These are phyloP conservation scores for Gastrophryne carolinensis DNA, from an alignment of 2,797 vertebrate species.

Conservation along the genomic window DNA sequence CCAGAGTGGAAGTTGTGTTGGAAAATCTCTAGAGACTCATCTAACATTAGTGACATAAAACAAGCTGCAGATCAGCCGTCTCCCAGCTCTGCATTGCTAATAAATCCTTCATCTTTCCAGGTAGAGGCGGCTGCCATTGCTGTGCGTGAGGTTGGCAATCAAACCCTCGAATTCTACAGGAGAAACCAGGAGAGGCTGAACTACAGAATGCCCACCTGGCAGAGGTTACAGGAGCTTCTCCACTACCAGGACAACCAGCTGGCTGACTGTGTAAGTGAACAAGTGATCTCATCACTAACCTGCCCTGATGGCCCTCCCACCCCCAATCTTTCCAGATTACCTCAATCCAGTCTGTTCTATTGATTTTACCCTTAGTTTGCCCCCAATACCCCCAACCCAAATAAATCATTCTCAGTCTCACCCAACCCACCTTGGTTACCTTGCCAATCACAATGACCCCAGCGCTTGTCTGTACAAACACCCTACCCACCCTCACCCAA, in stretches of 20 bases:
- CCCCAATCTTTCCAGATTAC: background rate
- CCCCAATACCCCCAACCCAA: too few relatives aligned
- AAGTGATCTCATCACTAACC: background rate
- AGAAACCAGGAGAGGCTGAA: background rate
- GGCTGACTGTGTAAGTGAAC: slow-evolving; percentile 2
- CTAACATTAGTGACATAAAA: too few relatives aligned
- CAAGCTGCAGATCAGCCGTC: background rate
- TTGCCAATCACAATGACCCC: too few relatives aligned
- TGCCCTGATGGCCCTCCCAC: background rate
- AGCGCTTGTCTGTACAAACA: too few relatives aligned
- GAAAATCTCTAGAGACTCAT: too few relatives aligned
- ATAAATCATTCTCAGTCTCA: too few relatives aligned
- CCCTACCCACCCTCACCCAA: too few relatives aligned
- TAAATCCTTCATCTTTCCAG: background rate
- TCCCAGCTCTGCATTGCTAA: background rate
- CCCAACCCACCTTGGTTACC: too few relatives aligned
- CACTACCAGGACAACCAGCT: background rate
- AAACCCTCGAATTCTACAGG: background rate
- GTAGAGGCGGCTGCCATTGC: background rate
- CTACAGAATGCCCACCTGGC: background rate
- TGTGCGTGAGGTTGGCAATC: background rate
- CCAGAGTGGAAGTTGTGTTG: background rate
- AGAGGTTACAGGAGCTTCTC: background rate
- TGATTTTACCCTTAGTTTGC: too few relatives aligned
- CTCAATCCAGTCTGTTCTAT: too few relatives aligned